A percentile compares a stretch with the other conserved stretches of the same genome.
phyloP scores from a whole-genome alignment of 2,888 invertebrate species.

The Dryobota labecula region DNA sequence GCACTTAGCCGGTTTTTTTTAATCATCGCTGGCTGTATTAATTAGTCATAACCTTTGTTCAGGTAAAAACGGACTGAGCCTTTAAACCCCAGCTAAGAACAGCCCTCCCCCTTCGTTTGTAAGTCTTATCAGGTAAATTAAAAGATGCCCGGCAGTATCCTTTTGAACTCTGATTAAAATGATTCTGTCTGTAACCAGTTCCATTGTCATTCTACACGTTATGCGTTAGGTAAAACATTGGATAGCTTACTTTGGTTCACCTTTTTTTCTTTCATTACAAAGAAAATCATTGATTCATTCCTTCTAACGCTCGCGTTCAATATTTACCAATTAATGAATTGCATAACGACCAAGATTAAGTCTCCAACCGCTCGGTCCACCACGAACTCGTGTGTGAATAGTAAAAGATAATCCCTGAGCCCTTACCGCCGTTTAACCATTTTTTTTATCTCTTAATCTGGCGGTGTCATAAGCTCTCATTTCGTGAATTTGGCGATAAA shows the following conservation, averaged over 20 bases:
- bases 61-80: conserved; percentile 18
- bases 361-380: neutral
- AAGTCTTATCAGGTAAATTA: conserved; percentile 27
- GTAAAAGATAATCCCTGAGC: conserved; percentile 40
- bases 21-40: conserved; percentile 18
- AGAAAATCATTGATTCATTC: neutral
- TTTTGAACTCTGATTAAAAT: conserved; percentile 19
- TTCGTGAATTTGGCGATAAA: conserved; percentile 44
- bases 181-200: neutral
- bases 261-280: neutral
- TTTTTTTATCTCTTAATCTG: conserved; percentile 44
- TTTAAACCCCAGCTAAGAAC: conserved; percentile 12
- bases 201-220: conserved; percentile 8
- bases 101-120: neutral
- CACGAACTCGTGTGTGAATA: conserved; percentile 34
- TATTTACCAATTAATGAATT: conserved; percentile 10
- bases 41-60: conserved; percentile 30
- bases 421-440: conserved; percentile 13
- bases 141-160: conserved; percentile 12
- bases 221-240: neutral
- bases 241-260: neutral
- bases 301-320: neutral
- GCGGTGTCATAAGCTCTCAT: conserved; percentile 18
- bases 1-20: no score
- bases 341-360: neutral